A percentile compares a stretch with the other conserved stretches of the same genome.
Evolutionary conservation across 2,888 invertebrate genomes (phyloP).

Genomic region (Drosophila suboccidentalis): DNA sequence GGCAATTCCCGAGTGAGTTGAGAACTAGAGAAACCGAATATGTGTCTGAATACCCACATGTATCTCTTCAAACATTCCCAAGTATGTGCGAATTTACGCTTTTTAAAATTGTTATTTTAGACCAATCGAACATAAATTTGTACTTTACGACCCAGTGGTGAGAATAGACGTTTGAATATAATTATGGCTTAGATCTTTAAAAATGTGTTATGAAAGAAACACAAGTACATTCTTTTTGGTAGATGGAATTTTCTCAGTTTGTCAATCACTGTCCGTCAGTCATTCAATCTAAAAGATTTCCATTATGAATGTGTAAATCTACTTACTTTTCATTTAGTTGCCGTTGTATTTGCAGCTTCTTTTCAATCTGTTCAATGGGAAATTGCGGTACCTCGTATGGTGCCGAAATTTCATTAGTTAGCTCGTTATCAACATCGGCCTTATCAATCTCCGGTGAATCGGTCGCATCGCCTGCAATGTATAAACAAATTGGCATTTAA

Average conservation of each 20-base stretch:
- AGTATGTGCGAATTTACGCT: not conserved
- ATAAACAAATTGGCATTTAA: slow-evolving; percentile 32
- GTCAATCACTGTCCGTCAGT: not conserved
- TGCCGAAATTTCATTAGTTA: slow-evolving; percentile 94
- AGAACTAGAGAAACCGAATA: too few species aligned
- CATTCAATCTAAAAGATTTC: not conserved
- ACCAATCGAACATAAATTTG: not conserved
- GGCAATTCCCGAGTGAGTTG: too few species aligned
- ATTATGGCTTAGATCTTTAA: not conserved
- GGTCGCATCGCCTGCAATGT: slow-evolving; percentile 72
- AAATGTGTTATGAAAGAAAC: not conserved
- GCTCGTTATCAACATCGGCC: slow-evolving; percentile 59
- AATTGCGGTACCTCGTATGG: slow-evolving; percentile 99
- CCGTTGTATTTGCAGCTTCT: slow-evolving; percentile 94
- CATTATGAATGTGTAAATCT: not conserved
- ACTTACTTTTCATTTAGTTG: slow-evolving; percentile 95
- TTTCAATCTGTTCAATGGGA: slow-evolving; percentile 98
- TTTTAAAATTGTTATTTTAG: not conserved
- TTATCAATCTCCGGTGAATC: slow-evolving; percentile 64
- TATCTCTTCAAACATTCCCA: too few species aligned
- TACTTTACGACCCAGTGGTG: too few species aligned
- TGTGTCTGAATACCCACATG: too few species aligned
- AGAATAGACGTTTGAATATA: not conserved
- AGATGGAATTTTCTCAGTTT: not conserved
- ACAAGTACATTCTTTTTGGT: not conserved